Percentiles rank a stretch among this genome's conserved stretches.
Conservation (phyloP, 2,113 vertebrate species). For the Takifugu flavidus region DNA sequence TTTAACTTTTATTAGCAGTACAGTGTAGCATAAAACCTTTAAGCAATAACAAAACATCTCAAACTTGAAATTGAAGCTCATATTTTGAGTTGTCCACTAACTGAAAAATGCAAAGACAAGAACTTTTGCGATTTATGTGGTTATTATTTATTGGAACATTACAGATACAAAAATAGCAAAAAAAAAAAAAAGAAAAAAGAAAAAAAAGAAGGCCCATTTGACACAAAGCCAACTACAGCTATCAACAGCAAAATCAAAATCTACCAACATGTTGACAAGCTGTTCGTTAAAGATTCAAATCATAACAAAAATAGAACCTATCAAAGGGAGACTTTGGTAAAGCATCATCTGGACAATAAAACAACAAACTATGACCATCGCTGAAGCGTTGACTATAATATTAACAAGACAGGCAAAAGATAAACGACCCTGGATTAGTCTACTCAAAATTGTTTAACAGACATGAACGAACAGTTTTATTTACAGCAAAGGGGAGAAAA, state of each 20-base stretch:
- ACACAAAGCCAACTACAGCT: constrained; percentile 19
- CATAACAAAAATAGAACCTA: constrained; percentile 38
- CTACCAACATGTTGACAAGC: constrained; percentile 30
- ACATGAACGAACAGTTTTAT: constrained; percentile 67
- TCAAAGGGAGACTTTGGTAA: constrained; percentile 7
- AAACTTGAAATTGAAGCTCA: too few species aligned
- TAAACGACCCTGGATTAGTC: constrained; percentile 67
- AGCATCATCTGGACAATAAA: constrained; percentile 49
- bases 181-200: constrained; percentile 21
- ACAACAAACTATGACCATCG: constrained; percentile 35
- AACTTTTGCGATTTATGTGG: constrained; percentile 7
- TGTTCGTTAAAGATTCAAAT: constrained; percentile 19
- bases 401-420: constrained; percentile 57
- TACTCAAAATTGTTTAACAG: constrained; percentile 55
- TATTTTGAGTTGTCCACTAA: background rate
- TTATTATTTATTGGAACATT: constrained; percentile 71
- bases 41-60: too few species aligned
- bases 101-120: background rate
- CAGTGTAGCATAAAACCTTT: too few species aligned
- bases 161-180: constrained; percentile 66
- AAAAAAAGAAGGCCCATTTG: constrained; percentile 13
- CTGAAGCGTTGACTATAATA: constrained; percentile 60
- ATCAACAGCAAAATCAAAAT: constrained; percentile 44
- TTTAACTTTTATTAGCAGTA: too few species aligned
- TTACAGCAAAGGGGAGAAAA: constrained; percentile 76